Conservation (phyloP, 2,888 invertebrate genomes). For the Sarcophaga carnaria region DNA sequence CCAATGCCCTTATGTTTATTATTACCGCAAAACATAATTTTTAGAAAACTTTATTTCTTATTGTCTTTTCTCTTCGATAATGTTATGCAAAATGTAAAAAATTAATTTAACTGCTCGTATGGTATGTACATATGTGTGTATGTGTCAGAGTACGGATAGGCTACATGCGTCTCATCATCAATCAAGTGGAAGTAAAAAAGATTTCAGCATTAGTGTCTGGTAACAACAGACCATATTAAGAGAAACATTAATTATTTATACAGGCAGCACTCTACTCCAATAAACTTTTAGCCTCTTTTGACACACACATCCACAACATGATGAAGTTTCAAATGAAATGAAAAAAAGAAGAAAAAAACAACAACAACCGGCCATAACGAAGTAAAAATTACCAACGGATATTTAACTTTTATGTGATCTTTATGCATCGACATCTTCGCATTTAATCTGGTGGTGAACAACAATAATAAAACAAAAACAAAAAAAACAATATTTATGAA, state of each 20-base stretch:
- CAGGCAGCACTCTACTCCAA: slow-evolving; percentile 46
- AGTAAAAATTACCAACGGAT: slow-evolving; percentile 45
- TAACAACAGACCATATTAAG: slow-evolving; percentile 39
- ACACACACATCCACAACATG: slow-evolving; percentile 35
- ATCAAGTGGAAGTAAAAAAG: neutral
- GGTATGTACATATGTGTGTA: too few species aligned
- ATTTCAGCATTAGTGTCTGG: slow-evolving; percentile 25
- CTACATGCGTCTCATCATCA: neutral
- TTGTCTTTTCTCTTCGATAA: too few species aligned
- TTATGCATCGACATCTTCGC: slow-evolving; percentile 29
- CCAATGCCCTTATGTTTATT: too few species aligned
- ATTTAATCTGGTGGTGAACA: slow-evolving; percentile 32
- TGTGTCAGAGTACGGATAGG: neutral
- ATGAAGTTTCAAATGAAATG: neutral
- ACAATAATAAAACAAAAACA: neutral
- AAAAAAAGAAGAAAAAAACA: slow-evolving; percentile 14
- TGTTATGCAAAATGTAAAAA: too few species aligned
- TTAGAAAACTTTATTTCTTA: too few species aligned
- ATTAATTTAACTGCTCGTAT: too few species aligned
- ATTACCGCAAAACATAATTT: too few species aligned
- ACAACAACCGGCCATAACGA: slow-evolving; percentile 20
- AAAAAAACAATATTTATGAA: neutral
- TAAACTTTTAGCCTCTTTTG: slow-evolving; percentile 61
- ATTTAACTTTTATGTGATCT: slow-evolving; percentile 49
- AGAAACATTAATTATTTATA: slow-evolving; percentile 59